Conservation (phyloP, 2,797 vertebrate species). For the Hydrocynus forskahlii region DNA sequence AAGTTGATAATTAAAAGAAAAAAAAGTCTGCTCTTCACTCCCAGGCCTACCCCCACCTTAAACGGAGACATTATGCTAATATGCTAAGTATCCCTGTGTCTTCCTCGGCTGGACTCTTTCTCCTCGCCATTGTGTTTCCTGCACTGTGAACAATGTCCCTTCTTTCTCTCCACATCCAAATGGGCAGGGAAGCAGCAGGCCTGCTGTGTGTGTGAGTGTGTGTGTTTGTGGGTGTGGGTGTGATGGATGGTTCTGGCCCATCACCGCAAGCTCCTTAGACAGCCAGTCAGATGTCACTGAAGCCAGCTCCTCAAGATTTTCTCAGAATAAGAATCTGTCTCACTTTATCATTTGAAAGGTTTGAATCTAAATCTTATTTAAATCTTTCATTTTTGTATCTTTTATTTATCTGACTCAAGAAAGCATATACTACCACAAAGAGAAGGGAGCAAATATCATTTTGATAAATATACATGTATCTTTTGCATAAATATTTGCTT, state of each 20-base stretch:
- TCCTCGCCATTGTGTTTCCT: conserved; percentile 73
- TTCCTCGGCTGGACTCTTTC: conserved; percentile 69
- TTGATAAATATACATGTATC: not conserved
- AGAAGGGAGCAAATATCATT: not conserved
- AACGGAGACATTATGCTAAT: conserved; percentile 74
- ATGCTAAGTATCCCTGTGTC: conserved; percentile 59
- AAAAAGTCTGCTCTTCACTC: conserved; percentile 54
- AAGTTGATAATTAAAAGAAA: conserved; percentile 73
- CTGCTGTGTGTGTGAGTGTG: conserved; percentile 69
- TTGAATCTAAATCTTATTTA: not conserved
- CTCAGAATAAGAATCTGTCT: conserved; percentile 1
- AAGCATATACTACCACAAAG: not conserved
- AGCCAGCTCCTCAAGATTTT: conserved; percentile 59
- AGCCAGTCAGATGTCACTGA: conserved; percentile 74
- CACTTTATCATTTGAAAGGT: not conserved
- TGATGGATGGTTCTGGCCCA: conserved; percentile 56
- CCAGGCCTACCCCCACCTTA: conserved; percentile 65
- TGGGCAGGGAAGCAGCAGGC: conserved; percentile 67
- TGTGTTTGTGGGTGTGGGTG: conserved; percentile 58
- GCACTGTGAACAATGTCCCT: conserved; percentile 69
- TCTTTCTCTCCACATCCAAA: conserved; percentile 60
- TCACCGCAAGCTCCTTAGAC: conserved; percentile 69
- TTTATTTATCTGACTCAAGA: not conserved
- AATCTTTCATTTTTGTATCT: not conserved
- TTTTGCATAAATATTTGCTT: not conserved